Percentiles rank a stretch among this genome's conserved stretches.
These are phyloP conservation scores for Betta splendens DNA, from an alignment of 2,797 vertebrate species.

Conservation along the genomic window DNA sequence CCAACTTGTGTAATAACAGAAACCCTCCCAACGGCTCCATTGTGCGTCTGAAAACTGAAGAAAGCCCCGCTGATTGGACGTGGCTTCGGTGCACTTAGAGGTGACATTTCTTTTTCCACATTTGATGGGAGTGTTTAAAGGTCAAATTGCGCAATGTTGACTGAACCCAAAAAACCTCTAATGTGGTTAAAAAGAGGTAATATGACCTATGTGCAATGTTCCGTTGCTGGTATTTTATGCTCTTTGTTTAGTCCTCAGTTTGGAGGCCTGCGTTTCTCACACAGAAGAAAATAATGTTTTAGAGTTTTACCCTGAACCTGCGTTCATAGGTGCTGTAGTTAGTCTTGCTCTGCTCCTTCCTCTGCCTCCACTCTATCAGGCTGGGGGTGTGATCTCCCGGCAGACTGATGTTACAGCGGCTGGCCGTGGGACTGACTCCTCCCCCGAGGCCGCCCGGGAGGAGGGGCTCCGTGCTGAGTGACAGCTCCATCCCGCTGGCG, in stretches of 20 bases:
- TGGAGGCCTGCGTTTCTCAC: background rate
- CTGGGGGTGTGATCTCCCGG: conserved; percentile 95
- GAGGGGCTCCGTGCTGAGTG: conserved; percentile 92
- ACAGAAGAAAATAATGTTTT: conserved; percentile 3
- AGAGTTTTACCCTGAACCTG: conserved; percentile 89
- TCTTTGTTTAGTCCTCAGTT: background rate
- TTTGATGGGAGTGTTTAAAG: conserved; percentile 5
- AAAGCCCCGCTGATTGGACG: background rate
- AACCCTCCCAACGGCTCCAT: background rate
- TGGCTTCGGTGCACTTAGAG: background rate
- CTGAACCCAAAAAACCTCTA: background rate
- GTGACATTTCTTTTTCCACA: conserved; percentile 13
- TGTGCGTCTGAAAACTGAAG: conserved; percentile 5
- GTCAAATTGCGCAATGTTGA: conserved; percentile 24
- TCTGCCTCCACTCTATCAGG: conserved; percentile 97
- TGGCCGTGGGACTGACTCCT: conserved; percentile 92
- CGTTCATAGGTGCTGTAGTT: conserved; percentile 96
- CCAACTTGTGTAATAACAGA: conserved; percentile 5
- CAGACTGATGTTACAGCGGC: conserved; percentile 97
- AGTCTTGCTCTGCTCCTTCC: conserved; percentile 94
- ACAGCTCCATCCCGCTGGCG: conserved; percentile 97
- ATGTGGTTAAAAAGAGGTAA: conserved; percentile 17
- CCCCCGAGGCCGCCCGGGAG: conserved; percentile 83
- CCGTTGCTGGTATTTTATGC: background rate
- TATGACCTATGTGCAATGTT: conserved; percentile 15